Evolutionary conservation across 2,888 invertebrate species (phyloP), one percentile per base, ranked within the genome.

Genomic region (Eulithis prunata): DNA sequence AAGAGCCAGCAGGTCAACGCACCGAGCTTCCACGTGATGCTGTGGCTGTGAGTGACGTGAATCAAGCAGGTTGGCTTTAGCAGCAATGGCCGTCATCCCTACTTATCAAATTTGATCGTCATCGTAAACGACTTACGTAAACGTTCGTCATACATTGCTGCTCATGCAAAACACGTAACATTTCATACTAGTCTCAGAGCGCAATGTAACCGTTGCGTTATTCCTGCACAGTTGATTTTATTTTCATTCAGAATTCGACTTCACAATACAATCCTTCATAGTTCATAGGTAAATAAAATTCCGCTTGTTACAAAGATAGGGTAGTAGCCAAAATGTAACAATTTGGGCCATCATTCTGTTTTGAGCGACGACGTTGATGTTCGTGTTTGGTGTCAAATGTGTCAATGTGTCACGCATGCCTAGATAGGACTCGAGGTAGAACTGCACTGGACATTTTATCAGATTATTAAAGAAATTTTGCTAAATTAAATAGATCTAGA

Each of bases 1-100:
- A 73, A 76, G 80, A 80, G 91, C 90, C 74, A 73, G 76, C 80
- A 79, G 92, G 91, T 91, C 92, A 91, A 86, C 80, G 92, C 81
- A 82, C 91, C 79, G 74, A 55, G 77, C 75, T 75, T 80, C 80
- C 90, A 90, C 90, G 91, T 92, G 92, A 92, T 81, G 71, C 78
- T 78, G 38, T 10, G 49, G 21, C 21, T 4, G 80, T 88, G 89
- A 88, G 80, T 89, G 89, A 88, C 88, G 90, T 80, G 77, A 78
- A 77, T 77, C 72, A 74, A 66, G 69, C 72, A 75, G 66, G 69
- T 67, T 57, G 68, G 70, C 71, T 76, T 78, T 74, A 74, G 74
- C 68, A 79, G 75, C 81, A 77, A 82, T 84, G 75, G 76, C 78
- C 83, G 80, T 79, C 83, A 82, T 83, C 78, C 75, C 72, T 72